Conservation (phyloP, 2,888 invertebrate species). For the Lottia scabra region DNA sequence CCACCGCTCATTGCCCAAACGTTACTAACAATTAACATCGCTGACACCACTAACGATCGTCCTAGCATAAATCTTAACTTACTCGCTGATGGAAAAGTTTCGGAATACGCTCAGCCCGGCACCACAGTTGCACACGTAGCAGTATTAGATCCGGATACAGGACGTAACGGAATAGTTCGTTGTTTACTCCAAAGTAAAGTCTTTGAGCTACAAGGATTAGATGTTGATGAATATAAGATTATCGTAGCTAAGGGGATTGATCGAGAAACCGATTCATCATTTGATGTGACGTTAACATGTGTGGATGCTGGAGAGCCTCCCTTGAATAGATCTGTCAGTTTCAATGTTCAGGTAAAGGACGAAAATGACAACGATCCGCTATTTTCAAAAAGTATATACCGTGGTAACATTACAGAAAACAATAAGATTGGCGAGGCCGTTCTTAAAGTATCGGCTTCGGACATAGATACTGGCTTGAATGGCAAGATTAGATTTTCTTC, state of each 20-base stretch:
- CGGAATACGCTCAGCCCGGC: constrained; percentile 53
- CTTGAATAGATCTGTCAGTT: constrained; percentile 34
- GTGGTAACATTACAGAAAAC: constrained; percentile 45
- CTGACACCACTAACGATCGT: constrained; percentile 91
- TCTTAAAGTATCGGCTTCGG: constrained; percentile 41
- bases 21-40: constrained; percentile 72
- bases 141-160: constrained; percentile 52
- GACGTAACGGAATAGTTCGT: constrained; percentile 53
- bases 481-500: constrained; percentile 44
- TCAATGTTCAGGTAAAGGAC: constrained; percentile 76
- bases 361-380: constrained; percentile 91
- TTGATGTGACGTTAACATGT: constrained; percentile 40
- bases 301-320: constrained; percentile 43
- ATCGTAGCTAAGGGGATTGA: constrained; percentile 39
- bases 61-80: constrained; percentile 74
- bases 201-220: constrained; percentile 48
- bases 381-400: constrained; percentile 75
- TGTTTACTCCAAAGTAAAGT: constrained; percentile 45
- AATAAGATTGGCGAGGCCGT: constrained; percentile 45
- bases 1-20: constrained; percentile 51
- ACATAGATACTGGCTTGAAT: constrained; percentile 46
- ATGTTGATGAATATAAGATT: constrained; percentile 50
- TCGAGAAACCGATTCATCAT: constrained; percentile 33
- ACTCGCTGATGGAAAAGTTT: constrained; percentile 45
- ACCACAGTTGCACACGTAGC: constrained; percentile 54